Base-by-base conservation (phyloP, 2,113 vertebrate species). In the human region DNA sequence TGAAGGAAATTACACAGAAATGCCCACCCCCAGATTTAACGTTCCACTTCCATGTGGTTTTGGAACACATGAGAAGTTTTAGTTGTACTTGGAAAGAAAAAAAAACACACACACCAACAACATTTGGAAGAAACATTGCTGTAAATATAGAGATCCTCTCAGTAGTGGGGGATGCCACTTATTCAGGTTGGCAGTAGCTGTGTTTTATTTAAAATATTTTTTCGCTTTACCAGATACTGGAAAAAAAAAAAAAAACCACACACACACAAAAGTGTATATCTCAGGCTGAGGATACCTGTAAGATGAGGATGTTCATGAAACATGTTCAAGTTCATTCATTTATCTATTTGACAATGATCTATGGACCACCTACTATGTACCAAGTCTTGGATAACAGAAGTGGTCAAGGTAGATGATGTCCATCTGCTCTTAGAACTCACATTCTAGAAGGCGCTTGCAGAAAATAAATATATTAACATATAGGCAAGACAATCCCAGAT, bases 1-100 rank as follows among this genome's bases (percentile, higher is more conserved):
- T 93, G 78, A 90, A 98, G 98, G 98, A 98, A 98, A 98, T 98
- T 92, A 93, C 94, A 87, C 98, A 99, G 99, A 98, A 98, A 73
- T 80, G 95, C 97, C 98, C 98, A 98, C 98, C 98, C 98, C 98
- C 98, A 95, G 98, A 98, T 97, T 98, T 98, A 97, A 98, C 98
- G 96, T 98, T 97, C 95, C 95, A 89, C 97, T 97, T 98, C 98
- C 97, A 96, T 98, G 98, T 95, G 98, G 98, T 98, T 99, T 98
- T 90, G 98, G 98, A 98, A 98, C 97, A 64, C 97, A 90, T 0
- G 96, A 83, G 93, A 98, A 93, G 89, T 93, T 95, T 45, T 80
- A 95, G 96, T 97, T 98, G 96, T 84, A 97, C 97, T 98, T 97
- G 97, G 98, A 96, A 98, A 97, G 96, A 92, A 79, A 72, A 61